Conservation (phyloP, 1,140 invertebrate species). For the Bombus polaris region DNA sequence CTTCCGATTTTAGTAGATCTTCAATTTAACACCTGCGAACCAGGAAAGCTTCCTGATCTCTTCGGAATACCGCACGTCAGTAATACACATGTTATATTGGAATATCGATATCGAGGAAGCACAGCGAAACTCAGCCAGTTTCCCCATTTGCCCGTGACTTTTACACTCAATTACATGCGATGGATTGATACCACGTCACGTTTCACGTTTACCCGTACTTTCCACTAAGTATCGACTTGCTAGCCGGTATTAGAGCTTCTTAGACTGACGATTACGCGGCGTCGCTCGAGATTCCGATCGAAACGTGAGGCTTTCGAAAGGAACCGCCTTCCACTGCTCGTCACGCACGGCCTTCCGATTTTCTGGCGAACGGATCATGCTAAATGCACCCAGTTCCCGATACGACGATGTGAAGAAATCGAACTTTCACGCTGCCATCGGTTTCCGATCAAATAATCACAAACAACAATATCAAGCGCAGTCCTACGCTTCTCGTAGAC, state of each 20-base stretch:
- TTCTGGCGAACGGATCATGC: conserved; percentile 31
- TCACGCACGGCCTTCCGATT: conserved; percentile 52
- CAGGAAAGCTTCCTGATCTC: neutral
- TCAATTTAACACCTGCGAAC: too few relatives aligned
- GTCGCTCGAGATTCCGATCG: conserved; percentile 41
- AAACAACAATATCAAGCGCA: conserved; percentile 10
- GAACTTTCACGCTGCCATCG: conserved; percentile 50
- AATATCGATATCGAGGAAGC: neutral
- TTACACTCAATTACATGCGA: conserved; percentile 67
- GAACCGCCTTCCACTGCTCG: conserved; percentile 4
- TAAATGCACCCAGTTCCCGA: conserved; percentile 21
- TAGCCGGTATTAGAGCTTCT: conserved; percentile 43
- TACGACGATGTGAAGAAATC: conserved; percentile 32
- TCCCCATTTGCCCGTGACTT: conserved; percentile 14
- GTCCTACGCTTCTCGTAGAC: neutral
- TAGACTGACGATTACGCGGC: conserved; percentile 50
- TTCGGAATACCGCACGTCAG: neutral
- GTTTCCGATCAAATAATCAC: conserved; percentile 40
- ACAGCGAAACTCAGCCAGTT: neutral
- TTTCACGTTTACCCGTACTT: conserved; percentile 71
- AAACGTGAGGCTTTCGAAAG: conserved; percentile 19
- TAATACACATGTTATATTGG: neutral
- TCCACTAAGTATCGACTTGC: conserved; percentile 64
- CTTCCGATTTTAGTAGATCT: too few relatives aligned
- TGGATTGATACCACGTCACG: conserved; percentile 69